Percentiles rank a stretch among this genome's conserved stretches.
phyloP scores from a whole-genome alignment of 2,113 vertebrate species.

The Pogona vitticeps region DNA sequence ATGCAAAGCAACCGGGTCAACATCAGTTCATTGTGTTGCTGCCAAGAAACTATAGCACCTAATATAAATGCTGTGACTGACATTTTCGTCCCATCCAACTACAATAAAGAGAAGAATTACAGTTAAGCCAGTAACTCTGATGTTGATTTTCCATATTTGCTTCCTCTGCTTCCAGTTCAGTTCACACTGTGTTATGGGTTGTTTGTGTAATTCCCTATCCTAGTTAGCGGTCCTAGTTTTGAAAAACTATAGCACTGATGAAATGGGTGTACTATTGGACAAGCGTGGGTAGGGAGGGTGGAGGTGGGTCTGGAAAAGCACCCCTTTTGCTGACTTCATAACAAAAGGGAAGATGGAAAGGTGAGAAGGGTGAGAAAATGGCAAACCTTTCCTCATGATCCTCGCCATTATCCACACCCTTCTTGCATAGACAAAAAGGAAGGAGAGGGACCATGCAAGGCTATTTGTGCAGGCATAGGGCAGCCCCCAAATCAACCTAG shows the following conservation, averaged over 20 bases:
- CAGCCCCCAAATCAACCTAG: no score
- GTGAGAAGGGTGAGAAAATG: no score
- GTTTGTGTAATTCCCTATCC: background rate
- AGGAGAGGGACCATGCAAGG: no score
- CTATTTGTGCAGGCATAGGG: no score
- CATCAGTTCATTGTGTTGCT: background rate
- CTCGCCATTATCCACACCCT: no score
- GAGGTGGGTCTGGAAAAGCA: background rate
- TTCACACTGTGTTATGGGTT: background rate
- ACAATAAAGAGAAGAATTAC: conserved; percentile 4
- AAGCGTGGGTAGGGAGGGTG: no score
- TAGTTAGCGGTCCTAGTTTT: background rate
- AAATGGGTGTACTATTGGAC: no score
- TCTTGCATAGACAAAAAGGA: no score
- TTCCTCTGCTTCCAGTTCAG: background rate
- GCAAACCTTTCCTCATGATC: no score
- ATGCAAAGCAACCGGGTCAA: background rate
- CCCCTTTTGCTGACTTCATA: background rate
- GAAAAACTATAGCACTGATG: background rate
- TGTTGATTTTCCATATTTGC: conserved; percentile 11
- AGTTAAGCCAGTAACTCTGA: conserved; percentile 9
- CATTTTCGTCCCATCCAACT: conserved; percentile 11
- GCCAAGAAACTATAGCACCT: conserved; percentile 17
- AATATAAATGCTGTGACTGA: conserved; percentile 19
- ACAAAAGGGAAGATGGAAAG: no score